These are phyloP conservation scores for Colius striatus DNA, from an alignment of 2,113 vertebrate genomes.

Conservation along the genomic window DNA sequence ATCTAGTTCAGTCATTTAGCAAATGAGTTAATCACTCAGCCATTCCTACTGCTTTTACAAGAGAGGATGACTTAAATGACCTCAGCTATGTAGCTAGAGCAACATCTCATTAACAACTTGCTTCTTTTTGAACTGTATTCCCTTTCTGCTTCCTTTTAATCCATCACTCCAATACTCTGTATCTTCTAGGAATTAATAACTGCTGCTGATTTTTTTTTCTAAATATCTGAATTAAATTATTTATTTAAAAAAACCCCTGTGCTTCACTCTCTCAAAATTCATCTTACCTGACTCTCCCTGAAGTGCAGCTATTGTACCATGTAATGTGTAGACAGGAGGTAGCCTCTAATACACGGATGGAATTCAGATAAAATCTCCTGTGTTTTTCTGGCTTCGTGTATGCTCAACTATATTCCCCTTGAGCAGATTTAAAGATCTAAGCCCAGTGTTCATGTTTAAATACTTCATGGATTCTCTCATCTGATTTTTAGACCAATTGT, in stretches of 20 bases:
- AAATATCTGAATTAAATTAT: neutral
- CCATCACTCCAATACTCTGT: neutral
- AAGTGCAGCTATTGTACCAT: neutral
- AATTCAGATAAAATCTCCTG: neutral
- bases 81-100: neutral
- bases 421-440: too few species aligned
- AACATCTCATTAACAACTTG: conserved; percentile 20
- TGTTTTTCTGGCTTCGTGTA: neutral
- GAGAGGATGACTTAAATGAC: conserved; percentile 38
- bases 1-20: conserved; percentile 63
- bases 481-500: neutral
- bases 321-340: neutral
- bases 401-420: neutral
- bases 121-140: neutral
- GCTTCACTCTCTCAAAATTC: neutral
- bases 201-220: neutral
- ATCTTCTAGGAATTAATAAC: neutral
- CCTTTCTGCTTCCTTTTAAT: neutral
- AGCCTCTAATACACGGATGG: neutral
- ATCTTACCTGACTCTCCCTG: neutral
- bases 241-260: neutral
- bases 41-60: conserved; percentile 60
- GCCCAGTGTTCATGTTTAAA: too few species aligned
- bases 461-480: neutral
- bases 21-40: conserved; percentile 74